phyloP scores from a whole-genome alignment of 2,797 vertebrate species.

The Dryobates pubescens region DNA sequence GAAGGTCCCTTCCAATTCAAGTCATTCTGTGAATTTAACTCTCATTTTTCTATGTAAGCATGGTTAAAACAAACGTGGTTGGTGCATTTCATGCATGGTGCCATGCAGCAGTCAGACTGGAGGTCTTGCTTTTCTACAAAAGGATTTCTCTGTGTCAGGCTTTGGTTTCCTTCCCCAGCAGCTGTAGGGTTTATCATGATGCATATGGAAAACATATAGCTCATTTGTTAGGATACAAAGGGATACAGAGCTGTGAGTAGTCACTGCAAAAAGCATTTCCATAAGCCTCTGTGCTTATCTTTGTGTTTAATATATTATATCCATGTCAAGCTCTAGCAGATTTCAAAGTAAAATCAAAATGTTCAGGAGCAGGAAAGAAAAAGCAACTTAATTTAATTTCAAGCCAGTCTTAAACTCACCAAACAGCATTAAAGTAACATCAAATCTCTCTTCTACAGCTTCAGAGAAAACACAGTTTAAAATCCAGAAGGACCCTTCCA shows the following conservation, averaged over 20 bases:
- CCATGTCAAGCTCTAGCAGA: background rate
- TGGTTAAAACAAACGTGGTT: background rate
- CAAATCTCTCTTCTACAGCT: background rate
- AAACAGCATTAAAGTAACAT: background rate
- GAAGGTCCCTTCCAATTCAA: too few species aligned
- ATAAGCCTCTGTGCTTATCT: background rate
- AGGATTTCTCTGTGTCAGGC: background rate
- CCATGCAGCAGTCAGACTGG: background rate
- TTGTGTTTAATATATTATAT: background rate
- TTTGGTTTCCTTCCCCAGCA: background rate
- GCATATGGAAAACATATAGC: background rate
- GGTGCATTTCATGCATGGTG: background rate
- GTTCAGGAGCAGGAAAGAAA: background rate
- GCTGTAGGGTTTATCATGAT: background rate
- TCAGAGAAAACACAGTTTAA: background rate
- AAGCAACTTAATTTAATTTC: background rate
- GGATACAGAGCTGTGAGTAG: background rate
- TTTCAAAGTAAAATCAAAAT: background rate
- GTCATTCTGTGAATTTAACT: background rate
- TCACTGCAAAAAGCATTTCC: background rate
- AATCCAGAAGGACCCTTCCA: background rate
- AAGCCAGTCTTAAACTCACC: background rate
- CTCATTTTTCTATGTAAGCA: background rate
- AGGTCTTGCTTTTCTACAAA: background rate
- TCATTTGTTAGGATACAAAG: background rate